Evolutionary conservation across 2,888 invertebrate species (phyloP).

Genomic region (Lycophotia porphyrea): DNA sequence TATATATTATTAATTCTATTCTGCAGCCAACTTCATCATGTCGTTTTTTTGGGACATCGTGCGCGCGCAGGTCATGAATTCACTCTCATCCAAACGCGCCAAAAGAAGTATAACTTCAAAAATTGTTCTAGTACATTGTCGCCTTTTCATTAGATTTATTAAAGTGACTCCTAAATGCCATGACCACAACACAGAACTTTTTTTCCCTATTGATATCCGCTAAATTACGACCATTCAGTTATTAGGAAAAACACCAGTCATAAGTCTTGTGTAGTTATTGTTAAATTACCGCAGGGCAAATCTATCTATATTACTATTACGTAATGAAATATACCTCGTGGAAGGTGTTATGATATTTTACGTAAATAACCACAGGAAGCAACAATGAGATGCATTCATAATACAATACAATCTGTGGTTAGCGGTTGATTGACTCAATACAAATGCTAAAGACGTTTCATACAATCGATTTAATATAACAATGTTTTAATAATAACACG

Average conservation of each 20-base stretch:
- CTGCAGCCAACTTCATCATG: no score
- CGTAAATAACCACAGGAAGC: conserved; percentile 55
- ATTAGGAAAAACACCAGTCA: conserved; percentile 4
- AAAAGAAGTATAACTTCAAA: no score
- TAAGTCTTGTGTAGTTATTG: not conserved
- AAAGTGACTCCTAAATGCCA: conserved; percentile 1
- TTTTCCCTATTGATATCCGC: conserved; percentile 13
- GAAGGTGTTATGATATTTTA: conserved; percentile 40
- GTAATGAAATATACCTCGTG: conserved; percentile 1
- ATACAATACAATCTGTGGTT: conserved; percentile 49
- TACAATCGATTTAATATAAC: conserved; percentile 28
- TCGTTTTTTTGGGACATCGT: no score
- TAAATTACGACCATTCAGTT: conserved; percentile 9
- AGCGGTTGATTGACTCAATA: conserved; percentile 39
- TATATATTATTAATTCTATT: no score
- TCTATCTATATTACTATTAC: not conserved
- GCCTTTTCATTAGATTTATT: not conserved
- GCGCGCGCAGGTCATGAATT: no score
- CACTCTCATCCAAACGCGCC: no score
- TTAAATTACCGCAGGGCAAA: not conserved
- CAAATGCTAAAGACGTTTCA: conserved; percentile 6
- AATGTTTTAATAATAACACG: conserved; percentile 32
- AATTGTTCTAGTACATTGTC: no score
- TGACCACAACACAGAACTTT: not conserved
- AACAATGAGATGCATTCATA: conserved; percentile 38